These are phyloP conservation scores for Lucilia sericata DNA, from an alignment of 1,140 invertebrate genomes.

Conservation along the genomic window DNA sequence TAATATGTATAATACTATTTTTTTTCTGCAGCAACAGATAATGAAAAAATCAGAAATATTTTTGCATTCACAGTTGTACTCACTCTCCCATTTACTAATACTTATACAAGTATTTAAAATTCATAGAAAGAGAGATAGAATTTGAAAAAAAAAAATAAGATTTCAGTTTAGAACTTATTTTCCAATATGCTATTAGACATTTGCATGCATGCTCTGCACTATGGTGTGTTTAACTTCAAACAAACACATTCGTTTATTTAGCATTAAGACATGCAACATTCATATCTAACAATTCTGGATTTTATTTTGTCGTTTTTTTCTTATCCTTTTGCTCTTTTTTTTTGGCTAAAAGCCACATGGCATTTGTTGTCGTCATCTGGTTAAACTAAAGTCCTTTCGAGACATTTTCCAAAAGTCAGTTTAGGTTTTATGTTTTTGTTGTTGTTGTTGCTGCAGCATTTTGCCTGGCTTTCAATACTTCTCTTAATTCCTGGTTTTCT, in stretches of 20 bases:
- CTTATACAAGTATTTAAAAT: no score
- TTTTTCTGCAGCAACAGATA: constrained; percentile 19
- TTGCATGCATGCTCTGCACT: background rate
- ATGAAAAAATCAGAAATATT: constrained; percentile 17
- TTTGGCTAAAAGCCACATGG: constrained; percentile 46
- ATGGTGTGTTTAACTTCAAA: background rate
- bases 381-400: constrained; percentile 38
- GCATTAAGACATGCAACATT: background rate
- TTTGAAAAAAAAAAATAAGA: background rate
- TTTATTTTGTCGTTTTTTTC: no score
- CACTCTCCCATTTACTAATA: no score
- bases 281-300: background rate
- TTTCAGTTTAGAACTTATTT: constrained; percentile 32
- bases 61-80: no score
- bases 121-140: background rate
- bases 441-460: background rate
- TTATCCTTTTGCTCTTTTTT: background rate
- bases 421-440: background rate
- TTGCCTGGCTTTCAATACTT: background rate
- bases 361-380: constrained; percentile 45
- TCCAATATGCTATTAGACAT: constrained; percentile 28
- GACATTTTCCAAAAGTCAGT: constrained; percentile 36
- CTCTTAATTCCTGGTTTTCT: background rate
- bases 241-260: background rate
- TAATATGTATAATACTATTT: background rate